phyloP scores from a whole-genome alignment of 2,113 vertebrate species.

The Pseudorhombus dupliciocellatus region DNA sequence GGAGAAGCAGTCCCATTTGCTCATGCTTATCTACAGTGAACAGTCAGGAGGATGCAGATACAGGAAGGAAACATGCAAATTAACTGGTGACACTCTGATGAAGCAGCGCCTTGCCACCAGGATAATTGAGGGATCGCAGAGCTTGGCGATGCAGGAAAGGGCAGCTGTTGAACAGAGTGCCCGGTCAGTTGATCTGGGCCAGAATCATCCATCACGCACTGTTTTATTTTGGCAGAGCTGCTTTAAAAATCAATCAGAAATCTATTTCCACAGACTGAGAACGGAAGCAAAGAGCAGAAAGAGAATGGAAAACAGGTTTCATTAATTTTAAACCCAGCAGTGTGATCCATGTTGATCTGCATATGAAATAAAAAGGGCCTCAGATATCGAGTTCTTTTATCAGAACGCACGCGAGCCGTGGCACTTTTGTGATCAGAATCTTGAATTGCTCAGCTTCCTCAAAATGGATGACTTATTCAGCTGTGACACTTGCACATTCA shows the following conservation, averaged over 20 bases:
- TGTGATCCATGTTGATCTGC: slow-evolving; percentile 35
- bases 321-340: slow-evolving; percentile 35
- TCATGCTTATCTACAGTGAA: slow-evolving; percentile 73
- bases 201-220: slow-evolving; percentile 5
- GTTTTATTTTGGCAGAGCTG: slow-evolving; percentile 25
- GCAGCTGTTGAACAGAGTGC: slow-evolving; percentile 4
- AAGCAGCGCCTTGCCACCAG: slow-evolving; percentile 60
- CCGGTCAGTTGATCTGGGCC: slow-evolving; percentile 16
- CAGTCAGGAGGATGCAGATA: slow-evolving; percentile 61
- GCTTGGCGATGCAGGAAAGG: slow-evolving; percentile 36
- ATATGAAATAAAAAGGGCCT: slow-evolving; percentile 43
- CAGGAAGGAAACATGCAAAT: slow-evolving; percentile 69
- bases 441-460: slow-evolving; percentile 13
- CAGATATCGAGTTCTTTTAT: slow-evolving; percentile 30
- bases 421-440: slow-evolving; percentile 23
- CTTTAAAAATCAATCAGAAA: slow-evolving; percentile 37
- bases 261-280: neutral
- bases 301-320: slow-evolving; percentile 31
- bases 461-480: slow-evolving; percentile 32
- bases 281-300: neutral
- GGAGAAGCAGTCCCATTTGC: slow-evolving; percentile 63
- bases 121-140: slow-evolving; percentile 36
- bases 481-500: slow-evolving; percentile 13
- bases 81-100: slow-evolving; percentile 56
- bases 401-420: slow-evolving; percentile 36